phyloP scores from a whole-genome alignment of 2,888 invertebrate species.

The Cosmorhoe ocellata region DNA sequence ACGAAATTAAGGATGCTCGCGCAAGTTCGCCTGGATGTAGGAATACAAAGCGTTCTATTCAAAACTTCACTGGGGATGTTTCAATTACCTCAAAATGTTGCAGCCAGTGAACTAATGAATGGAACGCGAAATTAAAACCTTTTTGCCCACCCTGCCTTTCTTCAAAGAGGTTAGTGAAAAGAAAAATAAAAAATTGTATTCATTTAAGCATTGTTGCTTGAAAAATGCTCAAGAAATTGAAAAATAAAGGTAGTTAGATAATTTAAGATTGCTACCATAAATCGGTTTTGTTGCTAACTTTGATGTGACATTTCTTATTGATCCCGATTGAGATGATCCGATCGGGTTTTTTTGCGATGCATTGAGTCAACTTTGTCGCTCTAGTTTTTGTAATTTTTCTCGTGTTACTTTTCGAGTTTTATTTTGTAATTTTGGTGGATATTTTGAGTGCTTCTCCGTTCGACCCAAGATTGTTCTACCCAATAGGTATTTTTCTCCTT shows the following conservation, averaged over 20 bases:
- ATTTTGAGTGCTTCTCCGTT: too few species aligned
- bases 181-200: conserved; percentile 54
- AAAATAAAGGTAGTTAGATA: conserved; percentile 22
- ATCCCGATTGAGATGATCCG: too few species aligned
- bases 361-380: too few species aligned
- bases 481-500: too few species aligned
- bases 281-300: conserved; percentile 32
- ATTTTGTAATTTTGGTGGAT: too few species aligned
- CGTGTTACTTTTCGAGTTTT: too few species aligned
- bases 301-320: conserved; percentile 29
- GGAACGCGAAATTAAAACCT: conserved; percentile 43
- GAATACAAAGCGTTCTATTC: conserved; percentile 16
- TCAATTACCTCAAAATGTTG: conserved; percentile 45
- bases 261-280: conserved; percentile 39
- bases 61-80: conserved; percentile 32
- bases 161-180: conserved; percentile 55
- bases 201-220: conserved; percentile 52
- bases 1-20: too few species aligned
- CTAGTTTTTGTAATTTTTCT: too few species aligned
- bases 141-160: conserved; percentile 46
- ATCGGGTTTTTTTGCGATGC: conserved; percentile 26
- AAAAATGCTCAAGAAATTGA: conserved; percentile 4
- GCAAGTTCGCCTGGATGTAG: too few species aligned
- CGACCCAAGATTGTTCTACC: too few species aligned
- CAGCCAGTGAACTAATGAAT: conserved; percentile 46